Percentiles rank a stretch among this genome's conserved stretches.
Conservation (phyloP, 2,888 invertebrate species). For the Drosophila villosipedis region DNA sequence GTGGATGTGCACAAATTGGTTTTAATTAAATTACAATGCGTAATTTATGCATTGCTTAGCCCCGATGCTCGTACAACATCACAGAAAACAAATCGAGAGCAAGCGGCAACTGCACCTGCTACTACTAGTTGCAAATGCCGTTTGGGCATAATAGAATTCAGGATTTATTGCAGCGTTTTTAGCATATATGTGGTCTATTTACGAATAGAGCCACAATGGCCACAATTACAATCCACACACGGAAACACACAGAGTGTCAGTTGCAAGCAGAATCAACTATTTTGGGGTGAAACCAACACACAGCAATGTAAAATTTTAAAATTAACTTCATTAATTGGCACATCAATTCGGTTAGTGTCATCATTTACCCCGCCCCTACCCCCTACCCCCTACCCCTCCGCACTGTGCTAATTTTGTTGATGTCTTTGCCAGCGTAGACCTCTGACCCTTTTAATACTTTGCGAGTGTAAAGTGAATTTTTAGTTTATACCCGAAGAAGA, state of each 20-base stretch:
- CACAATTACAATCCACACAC: slow-evolving; percentile 12
- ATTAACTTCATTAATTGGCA: slow-evolving; percentile 68
- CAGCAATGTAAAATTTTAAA: slow-evolving; percentile 35
- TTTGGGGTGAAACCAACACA: not conserved
- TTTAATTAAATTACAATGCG: slow-evolving; percentile 73
- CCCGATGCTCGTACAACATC: slow-evolving; percentile 6
- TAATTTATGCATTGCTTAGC: slow-evolving; percentile 75
- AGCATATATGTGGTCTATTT: slow-evolving; percentile 62
- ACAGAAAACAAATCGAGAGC: slow-evolving; percentile 54
- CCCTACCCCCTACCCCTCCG: no score
- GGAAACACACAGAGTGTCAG: not conserved
- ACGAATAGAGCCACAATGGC: slow-evolving; percentile 40
- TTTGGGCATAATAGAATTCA: slow-evolving; percentile 26
- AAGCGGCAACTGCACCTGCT: not conserved
- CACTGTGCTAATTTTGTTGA: not conserved
- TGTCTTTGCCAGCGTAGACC: slow-evolving; percentile 15
- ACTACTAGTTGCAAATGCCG: not conserved
- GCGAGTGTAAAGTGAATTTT: slow-evolving; percentile 50
- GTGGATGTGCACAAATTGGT: slow-evolving; percentile 66
- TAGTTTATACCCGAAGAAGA: slow-evolving; percentile 36
- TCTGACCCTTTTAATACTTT: slow-evolving; percentile 59
- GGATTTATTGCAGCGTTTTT: slow-evolving; percentile 36
- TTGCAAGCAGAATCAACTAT: slow-evolving; percentile 2
- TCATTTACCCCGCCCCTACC: not conserved
- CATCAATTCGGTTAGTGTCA: slow-evolving; percentile 43